Conservation (phyloP, 2,888 invertebrate genomes). For the Luperina testacea region DNA sequence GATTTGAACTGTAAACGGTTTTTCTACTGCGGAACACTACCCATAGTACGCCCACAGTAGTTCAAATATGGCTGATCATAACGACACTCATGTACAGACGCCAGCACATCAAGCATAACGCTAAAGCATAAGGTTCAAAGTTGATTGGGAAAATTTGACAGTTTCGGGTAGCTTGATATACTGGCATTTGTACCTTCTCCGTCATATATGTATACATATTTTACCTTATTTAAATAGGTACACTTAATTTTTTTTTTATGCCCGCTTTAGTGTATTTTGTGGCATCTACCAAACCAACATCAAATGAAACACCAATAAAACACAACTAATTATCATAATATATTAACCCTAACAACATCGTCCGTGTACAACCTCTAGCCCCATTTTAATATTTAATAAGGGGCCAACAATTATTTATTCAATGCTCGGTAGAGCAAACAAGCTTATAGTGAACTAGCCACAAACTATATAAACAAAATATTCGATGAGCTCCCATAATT, state of each 20-base stretch:
- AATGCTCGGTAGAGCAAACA: slow-evolving; percentile 79
- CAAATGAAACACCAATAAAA: slow-evolving; percentile 22
- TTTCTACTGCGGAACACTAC: too few relatives aligned
- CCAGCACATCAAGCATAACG: too few relatives aligned
- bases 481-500: slow-evolving; percentile 81
- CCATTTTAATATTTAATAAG: slow-evolving; percentile 84
- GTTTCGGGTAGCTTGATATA: too few relatives aligned
- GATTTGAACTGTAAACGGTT: too few relatives aligned
- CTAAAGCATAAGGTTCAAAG: too few relatives aligned
- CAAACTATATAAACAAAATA: slow-evolving; percentile 84
- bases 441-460: slow-evolving; percentile 79
- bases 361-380: slow-evolving; percentile 68
- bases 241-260: not conserved
- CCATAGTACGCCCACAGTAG: too few relatives aligned
- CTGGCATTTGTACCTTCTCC: too few relatives aligned
- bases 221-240: not conserved
- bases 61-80: too few relatives aligned
- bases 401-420: slow-evolving; percentile 86
- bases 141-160: too few relatives aligned
- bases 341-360: slow-evolving; percentile 65
- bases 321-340: slow-evolving; percentile 34
- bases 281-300: slow-evolving; percentile 13
- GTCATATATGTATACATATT: too few relatives aligned
- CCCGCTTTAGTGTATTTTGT: not conserved
- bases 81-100: too few relatives aligned